Conservation (phyloP, 2,797 vertebrate species). For the Megaceryle alcyon region DNA sequence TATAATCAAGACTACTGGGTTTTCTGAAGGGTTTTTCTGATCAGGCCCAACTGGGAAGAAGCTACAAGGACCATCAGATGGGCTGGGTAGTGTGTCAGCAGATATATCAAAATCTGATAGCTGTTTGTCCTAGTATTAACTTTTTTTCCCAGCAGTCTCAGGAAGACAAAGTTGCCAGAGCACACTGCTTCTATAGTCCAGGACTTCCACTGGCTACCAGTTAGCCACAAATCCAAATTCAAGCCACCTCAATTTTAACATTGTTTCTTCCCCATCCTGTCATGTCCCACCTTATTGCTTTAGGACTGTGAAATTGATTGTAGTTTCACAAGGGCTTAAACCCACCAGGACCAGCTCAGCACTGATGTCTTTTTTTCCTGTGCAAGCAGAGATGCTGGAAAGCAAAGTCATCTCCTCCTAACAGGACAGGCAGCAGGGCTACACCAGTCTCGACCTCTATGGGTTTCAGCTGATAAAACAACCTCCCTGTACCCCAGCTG, state of each 20-base stretch:
- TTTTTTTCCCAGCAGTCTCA: background rate
- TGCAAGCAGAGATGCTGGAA: background rate
- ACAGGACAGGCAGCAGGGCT: background rate
- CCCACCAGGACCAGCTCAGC: background rate
- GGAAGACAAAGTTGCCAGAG: background rate
- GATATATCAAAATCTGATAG: background rate
- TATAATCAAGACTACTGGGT: background rate
- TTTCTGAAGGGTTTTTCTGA: background rate
- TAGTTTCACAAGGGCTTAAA: background rate
- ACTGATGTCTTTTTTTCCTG: background rate
- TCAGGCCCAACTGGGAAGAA: background rate
- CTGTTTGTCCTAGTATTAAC: background rate
- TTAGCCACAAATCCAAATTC: background rate
- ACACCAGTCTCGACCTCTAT: background rate
- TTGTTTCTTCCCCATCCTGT: background rate
- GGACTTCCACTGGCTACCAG: background rate
- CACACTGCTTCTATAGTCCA: background rate
- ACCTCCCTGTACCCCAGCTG: background rate
- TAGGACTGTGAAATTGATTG: background rate
- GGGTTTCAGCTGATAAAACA: background rate
- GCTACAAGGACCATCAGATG: background rate
- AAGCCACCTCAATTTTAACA: background rate
- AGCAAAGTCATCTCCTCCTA: background rate
- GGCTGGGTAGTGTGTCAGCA: rapidly evolving
- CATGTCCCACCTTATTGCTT: background rate